These are phyloP conservation scores for Parauchenoglanis ngamensis DNA, from an alignment of 2,797 vertebrate species.

Conservation along the genomic window DNA sequence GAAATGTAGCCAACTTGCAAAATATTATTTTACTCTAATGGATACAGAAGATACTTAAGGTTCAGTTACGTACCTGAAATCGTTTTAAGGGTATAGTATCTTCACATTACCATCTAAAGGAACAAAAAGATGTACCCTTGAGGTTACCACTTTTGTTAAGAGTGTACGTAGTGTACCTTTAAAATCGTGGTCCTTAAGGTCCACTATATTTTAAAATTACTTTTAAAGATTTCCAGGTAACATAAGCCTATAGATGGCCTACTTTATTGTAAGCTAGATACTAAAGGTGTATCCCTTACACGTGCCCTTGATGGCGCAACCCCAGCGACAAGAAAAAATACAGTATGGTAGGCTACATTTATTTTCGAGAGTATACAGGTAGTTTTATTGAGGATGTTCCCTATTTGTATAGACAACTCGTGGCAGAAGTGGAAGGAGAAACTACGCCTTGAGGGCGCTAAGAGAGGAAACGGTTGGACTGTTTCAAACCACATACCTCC, in stretches of 20 bases:
- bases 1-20: not conserved
- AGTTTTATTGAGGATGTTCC: not conserved
- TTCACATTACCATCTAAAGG: not conserved
- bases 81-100: not conserved
- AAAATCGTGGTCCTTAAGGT: not conserved
- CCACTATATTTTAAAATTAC: not conserved
- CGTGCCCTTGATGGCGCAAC: not conserved
- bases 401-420: conserved; percentile 9
- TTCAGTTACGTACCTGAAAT: not conserved
- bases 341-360: not conserved
- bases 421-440: conserved; percentile 30
- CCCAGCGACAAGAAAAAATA: not conserved
- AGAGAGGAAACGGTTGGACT: conserved; percentile 55
- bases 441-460: conserved; percentile 40
- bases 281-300: too few relatives aligned
- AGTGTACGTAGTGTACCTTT: not conserved
- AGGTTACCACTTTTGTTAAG: too few relatives aligned
- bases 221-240: not conserved
- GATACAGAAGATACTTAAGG: not conserved
- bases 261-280: not conserved
- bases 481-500: conserved; percentile 48
- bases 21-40: not conserved
- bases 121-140: not conserved
- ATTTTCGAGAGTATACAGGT: not conserved
- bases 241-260: not conserved